phyloP scores from a whole-genome alignment of 2,888 invertebrate genomes.

The Brassicogethes aeneus region DNA sequence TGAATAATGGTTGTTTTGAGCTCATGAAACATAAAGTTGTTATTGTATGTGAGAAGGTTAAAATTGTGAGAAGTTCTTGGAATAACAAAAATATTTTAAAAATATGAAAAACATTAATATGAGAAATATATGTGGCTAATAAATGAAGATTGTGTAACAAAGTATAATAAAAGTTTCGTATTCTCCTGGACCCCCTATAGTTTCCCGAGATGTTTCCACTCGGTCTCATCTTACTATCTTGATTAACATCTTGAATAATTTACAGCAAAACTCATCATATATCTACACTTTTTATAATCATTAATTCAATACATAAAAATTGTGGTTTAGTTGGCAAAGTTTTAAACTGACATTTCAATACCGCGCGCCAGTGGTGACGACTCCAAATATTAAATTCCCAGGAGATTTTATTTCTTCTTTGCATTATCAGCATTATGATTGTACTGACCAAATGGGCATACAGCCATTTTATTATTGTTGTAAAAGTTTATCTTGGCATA shows the following conservation, averaged over 20 bases:
- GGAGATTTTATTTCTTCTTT: no score
- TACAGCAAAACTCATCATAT: conserved; percentile 20
- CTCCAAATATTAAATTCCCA: neutral
- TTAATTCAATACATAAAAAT: conserved; percentile 5
- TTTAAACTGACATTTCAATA: neutral
- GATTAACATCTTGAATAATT: conserved; percentile 28
- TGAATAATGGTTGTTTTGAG: no score
- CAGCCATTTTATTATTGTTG: no score
- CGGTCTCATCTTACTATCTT: conserved; percentile 32
- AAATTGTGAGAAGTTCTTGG: no score
- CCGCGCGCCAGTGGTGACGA: neutral
- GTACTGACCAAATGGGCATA: no score
- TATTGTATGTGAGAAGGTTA: no score
- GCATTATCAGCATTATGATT: no score
- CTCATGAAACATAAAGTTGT: no score
- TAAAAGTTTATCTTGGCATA: no score
- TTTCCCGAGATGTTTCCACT: conserved; percentile 25
- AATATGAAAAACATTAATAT: conserved; percentile 1
- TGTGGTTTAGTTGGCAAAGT: neutral
- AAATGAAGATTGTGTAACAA: conserved; percentile 23
- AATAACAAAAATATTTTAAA: neutral
- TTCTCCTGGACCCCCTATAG: conserved; percentile 27
- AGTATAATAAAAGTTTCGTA: conserved; percentile 30
- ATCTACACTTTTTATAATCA: conserved; percentile 6
- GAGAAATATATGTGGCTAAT: conserved; percentile 22